phyloP scores from a whole-genome alignment of 2,888 invertebrate genomes.

The Dorcus parallelipipedus region DNA sequence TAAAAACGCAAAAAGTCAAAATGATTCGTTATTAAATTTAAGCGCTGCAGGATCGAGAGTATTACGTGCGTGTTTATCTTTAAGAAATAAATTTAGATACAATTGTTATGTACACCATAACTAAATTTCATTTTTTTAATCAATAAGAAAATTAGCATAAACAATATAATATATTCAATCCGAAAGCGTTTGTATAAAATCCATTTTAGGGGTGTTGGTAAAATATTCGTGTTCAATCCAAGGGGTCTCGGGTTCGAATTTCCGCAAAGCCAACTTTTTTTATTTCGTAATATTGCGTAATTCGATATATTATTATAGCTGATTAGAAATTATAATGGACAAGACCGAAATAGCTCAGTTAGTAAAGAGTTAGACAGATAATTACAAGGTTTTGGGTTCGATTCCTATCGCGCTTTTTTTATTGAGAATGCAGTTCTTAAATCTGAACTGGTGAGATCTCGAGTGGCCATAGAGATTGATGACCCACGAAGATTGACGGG shows the following conservation, averaged over 20 bases:
- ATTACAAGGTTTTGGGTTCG: conserved; percentile 7
- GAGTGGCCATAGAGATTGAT: conserved; percentile 8
- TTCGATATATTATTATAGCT: too few relatives aligned
- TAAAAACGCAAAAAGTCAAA: too few relatives aligned
- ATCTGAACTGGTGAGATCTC: conserved; percentile 17
- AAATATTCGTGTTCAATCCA: too few relatives aligned
- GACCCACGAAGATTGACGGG: conserved; percentile 16
- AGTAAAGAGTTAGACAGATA: conserved; percentile 4
- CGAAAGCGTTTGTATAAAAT: background rate
- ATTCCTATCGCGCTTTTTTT: conserved; percentile 5
- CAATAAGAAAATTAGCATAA: too few relatives aligned
- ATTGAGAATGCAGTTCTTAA: conserved; percentile 6
- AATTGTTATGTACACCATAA: too few relatives aligned
- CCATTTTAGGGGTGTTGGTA: background rate
- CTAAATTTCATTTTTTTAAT: too few relatives aligned
- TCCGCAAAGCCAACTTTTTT: too few relatives aligned
- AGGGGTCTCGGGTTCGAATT: too few relatives aligned
- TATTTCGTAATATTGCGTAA: too few relatives aligned
- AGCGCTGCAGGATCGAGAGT: background rate
- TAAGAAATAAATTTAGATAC: background rate
- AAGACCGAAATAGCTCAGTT: conserved; percentile 1
- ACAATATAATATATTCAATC: too few relatives aligned
- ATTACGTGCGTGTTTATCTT: conserved; percentile 1
- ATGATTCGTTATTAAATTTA: too few relatives aligned
- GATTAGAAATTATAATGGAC: too few relatives aligned